Evolutionary conservation across 2,888 invertebrate species (phyloP), one percentile per base, ranked within the genome.

Genomic region (Tipula helvola): DNA sequence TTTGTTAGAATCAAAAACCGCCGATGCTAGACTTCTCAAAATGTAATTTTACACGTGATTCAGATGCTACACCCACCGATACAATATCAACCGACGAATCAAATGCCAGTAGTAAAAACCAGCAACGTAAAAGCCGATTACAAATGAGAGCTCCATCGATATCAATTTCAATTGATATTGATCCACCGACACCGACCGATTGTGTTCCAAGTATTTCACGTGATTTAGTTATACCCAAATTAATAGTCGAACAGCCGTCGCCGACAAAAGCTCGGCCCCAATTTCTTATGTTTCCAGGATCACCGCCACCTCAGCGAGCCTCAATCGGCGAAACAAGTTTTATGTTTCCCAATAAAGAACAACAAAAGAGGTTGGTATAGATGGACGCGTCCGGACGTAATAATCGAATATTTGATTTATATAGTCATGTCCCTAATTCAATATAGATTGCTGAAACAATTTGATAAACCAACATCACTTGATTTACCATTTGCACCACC

Each of bases 231-330:
- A 95, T 95, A 86, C 95, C 95, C 1, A 92, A 93, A 13, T 90
- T 95, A 36, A 94, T 93, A 0, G 93, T 96, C 87, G 94, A 95
- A 91, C 93, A 95, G 85, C 94, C 95, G 0, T 95, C 95, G 3
- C 95, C 95, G 16, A 95, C 95, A 0, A 94, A 93, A 57, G 93
- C 93, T 5, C 90, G 90, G 44, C 89, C 91, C 28, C 92, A 92
- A 3, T 90, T 92, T 86, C 89, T 92, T 3, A 90, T 92, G 87
- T 92, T 92, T 87, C 93, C 93, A 0, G 93, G 93, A 44, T 93
- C 94, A 36, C 94, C 94, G 5, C 93, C 94, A 36, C 93, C 93
- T 3, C 93, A 93, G 88, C 90, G 92, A 88, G 91, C 91, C 47
- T 90, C 89, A 88, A 90, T 90, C 87, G 90, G 90, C 86, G 91